Conservation (phyloP, 2,888 invertebrate species). For the Thereva nobilitata region DNA sequence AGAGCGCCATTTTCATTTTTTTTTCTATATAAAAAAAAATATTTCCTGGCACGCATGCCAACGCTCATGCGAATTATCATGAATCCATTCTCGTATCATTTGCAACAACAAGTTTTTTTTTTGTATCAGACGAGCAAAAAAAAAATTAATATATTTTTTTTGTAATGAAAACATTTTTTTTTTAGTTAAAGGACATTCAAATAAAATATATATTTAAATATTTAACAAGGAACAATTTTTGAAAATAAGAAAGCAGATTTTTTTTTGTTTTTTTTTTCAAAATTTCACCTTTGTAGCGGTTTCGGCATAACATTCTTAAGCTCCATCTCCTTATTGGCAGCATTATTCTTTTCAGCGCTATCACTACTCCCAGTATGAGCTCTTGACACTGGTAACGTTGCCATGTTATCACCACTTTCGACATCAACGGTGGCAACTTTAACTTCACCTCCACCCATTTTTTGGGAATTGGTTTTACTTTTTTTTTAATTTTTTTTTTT, state of each 20-base stretch:
- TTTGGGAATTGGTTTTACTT: constrained; percentile 17
- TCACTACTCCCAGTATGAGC: constrained; percentile 70
- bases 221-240: too few species aligned
- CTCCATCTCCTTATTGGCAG: constrained; percentile 85
- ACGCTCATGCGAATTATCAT: constrained; percentile 23
- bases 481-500: background rate
- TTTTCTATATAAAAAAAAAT: background rate
- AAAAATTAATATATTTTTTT: too few species aligned
- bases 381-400: constrained; percentile 83
- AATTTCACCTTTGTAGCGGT: constrained; percentile 77
- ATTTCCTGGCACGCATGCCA: constrained; percentile 25
- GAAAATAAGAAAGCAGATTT: too few species aligned
- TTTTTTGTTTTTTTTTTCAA: background rate
- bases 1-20: constrained; percentile 25
- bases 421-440: constrained; percentile 89
- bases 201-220: too few species aligned
- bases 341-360: constrained; percentile 80
- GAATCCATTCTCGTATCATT: too few species aligned
- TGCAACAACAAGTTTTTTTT: too few species aligned
- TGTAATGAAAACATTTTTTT: too few species aligned
- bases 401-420: constrained; percentile 86
- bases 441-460: constrained; percentile 74
- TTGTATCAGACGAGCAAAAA: too few species aligned
- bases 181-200: too few species aligned
- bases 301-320: constrained; percentile 82